Conservation (phyloP, 1,140 invertebrate genomes). For the Drosophila arizonae region DNA sequence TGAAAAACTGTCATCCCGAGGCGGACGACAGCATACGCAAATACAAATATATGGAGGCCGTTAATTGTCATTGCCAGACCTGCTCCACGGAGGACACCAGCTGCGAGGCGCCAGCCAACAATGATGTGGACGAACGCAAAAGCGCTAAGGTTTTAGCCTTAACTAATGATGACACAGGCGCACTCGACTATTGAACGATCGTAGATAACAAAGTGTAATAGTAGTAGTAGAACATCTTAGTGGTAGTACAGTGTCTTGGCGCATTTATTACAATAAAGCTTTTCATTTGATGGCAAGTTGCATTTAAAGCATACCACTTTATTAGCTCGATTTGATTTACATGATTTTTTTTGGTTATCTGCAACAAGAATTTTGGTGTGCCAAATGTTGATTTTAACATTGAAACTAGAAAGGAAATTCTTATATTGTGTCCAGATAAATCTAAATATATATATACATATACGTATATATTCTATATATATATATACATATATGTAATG, state of each 20-base stretch:
- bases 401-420: slow-evolving; percentile 35
- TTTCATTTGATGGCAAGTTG: slow-evolving; percentile 47
- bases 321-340: slow-evolving; percentile 25
- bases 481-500: slow-evolving; percentile 25
- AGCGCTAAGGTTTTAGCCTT: slow-evolving; percentile 60
- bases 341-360: slow-evolving; percentile 16
- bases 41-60: slow-evolving; percentile 87
- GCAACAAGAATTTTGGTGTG: slow-evolving; percentile 41
- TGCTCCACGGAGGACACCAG: slow-evolving; percentile 80
- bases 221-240: not conserved
- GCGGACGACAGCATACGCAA: slow-evolving; percentile 83
- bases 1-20: slow-evolving; percentile 87
- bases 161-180: slow-evolving; percentile 60
- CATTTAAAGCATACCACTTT: slow-evolving; percentile 49
- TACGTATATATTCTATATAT: slow-evolving; percentile 24
- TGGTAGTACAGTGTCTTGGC: slow-evolving; percentile 20
- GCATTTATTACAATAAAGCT: slow-evolving; percentile 41
- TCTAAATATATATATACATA: slow-evolving; percentile 51
- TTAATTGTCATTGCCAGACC: slow-evolving; percentile 85
- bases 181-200: slow-evolving; percentile 68
- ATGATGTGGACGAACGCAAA: slow-evolving; percentile 55
- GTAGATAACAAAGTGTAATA: not conserved
- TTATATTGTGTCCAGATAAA: slow-evolving; percentile 41
- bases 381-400: slow-evolving; percentile 24
- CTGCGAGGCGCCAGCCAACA: slow-evolving; percentile 77